Evolutionary conservation across 92 coral and sea anemone genomes (phyloP).

Genomic region (Umimayanthus chanpuru): DNA sequence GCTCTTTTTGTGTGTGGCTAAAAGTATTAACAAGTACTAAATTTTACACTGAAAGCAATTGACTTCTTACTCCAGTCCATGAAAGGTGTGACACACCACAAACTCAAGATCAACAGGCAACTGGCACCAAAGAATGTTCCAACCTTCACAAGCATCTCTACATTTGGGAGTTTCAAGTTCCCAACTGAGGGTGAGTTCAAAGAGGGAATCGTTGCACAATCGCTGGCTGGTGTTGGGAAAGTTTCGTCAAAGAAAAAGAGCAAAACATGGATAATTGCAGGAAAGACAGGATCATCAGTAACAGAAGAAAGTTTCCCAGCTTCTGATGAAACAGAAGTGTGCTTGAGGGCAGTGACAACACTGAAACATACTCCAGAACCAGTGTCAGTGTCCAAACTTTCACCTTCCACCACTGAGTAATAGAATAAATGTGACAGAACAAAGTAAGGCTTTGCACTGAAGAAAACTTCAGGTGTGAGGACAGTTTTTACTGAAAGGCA

Average conservation of each 20-base stretch:
- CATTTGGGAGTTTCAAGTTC: background rate
- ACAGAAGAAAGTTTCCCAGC: constrained; percentile 5
- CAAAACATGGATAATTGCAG: background rate
- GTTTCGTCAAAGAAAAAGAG: background rate
- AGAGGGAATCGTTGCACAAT: constrained; percentile 13
- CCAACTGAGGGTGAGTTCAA: constrained; percentile 2
- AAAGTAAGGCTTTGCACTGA: constrained; percentile 42
- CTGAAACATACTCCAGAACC: constrained; percentile 20
- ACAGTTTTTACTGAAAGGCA: constrained; percentile 35
- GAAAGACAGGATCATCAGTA: constrained; percentile 8
- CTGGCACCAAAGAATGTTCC: too few species aligned
- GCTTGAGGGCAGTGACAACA: constrained; percentile 15
- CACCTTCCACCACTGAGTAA: background rate
- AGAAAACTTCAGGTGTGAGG: constrained; percentile 39
- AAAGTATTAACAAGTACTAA: too few species aligned
- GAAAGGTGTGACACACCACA: too few species aligned
- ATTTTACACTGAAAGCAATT: too few species aligned
- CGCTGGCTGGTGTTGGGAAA: constrained; percentile 23
- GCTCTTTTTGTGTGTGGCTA: too few species aligned
- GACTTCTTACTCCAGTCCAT: too few species aligned
- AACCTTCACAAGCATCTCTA: too few species aligned
- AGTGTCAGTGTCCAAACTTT: constrained; percentile 7
- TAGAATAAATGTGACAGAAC: background rate
- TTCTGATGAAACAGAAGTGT: constrained; percentile 15
- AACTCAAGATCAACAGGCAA: too few species aligned